Base-by-base conservation (phyloP, 2,113 vertebrate species). In the Gymnogyps californianus region DNA sequence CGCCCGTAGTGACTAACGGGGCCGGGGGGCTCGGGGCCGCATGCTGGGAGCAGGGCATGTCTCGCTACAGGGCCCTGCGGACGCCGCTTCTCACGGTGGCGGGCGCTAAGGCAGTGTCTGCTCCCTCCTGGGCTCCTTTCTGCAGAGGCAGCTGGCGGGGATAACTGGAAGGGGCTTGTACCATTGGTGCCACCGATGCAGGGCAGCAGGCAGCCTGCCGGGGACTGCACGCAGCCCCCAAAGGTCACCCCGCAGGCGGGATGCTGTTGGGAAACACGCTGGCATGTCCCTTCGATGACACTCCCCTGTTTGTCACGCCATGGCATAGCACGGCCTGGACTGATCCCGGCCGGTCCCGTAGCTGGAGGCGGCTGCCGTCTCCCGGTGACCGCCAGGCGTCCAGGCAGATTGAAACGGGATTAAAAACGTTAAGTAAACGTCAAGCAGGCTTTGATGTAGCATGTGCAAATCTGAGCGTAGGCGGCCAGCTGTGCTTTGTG, bases 41-140 rank as follows among this genome's bases (percentile, higher is more conserved):
- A 97, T 97, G 98, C 76, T 91, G 92, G 90, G 46, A 2, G 10
- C 3, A 42, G 91, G 75, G 91, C 91, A 92, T 83, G 93, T 24
- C 54, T 88, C 49, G 4, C 70, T 44, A 1, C 58, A 16, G 66
- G 67, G 24, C 54, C 49, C 54, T 1, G 11, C 10, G 12, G 88
- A 4, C 0, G 13, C 70, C 0, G 21, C 84, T 93, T 71, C 59
- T 81, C 11, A 0, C 0, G 52, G 94, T 95, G 72, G 52, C 0
- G 24, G 90, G 72, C 0, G 1, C 3, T 18, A 10, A 10, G 79
- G 67, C 78, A 62, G 59, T 10, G 1, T 59, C 84, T 67, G 87
- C 87, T 82, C 52, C 51, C 46, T 78, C 58, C 95, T 32, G 57
- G 82, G 47, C 81, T 87, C 42, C 38, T 84, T 67, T 57, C 77